Percentiles rank a stretch among this genome's conserved stretches.
Conservation (phyloP, 2,888 invertebrate species). For the Anorthoa munda region DNA sequence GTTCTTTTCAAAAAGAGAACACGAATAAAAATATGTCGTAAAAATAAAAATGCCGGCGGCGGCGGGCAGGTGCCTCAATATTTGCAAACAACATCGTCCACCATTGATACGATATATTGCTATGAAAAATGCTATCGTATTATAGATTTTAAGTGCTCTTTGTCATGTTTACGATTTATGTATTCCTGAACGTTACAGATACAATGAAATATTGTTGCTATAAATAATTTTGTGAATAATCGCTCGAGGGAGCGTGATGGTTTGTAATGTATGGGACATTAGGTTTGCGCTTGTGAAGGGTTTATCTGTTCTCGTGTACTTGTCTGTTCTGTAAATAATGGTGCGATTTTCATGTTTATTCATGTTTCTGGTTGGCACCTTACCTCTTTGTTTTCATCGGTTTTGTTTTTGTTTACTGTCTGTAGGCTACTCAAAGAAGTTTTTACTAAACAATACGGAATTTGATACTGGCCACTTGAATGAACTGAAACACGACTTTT, state of each 20-base stretch:
- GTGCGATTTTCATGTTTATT: conserved; percentile 7
- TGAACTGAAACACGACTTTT: too few species aligned
- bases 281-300: conserved; percentile 34
- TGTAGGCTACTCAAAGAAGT: too few species aligned
- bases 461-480: too few species aligned
- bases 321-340: conserved; percentile 20
- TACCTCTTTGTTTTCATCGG: not conserved
- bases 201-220: conserved; percentile 65
- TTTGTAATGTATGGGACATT: conserved; percentile 56
- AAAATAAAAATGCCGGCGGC: conserved; percentile 65
- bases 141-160: conserved; percentile 69
- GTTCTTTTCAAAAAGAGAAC: conserved; percentile 41
- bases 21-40: conserved; percentile 56
- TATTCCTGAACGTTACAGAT: conserved; percentile 64
- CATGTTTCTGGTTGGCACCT: not conserved
- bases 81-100: conserved; percentile 70
- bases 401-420: too few species aligned
- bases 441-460: too few species aligned
- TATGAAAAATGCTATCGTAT: conserved; percentile 70
- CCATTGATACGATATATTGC: conserved; percentile 65
- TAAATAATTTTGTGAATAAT: conserved; percentile 75
- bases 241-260: conserved; percentile 51
- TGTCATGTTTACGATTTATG: conserved; percentile 63
- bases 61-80: conserved; percentile 72
- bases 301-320: conserved; percentile 33